Evolutionary conservation across 1,140 invertebrate genomes (phyloP), one percentile per base, ranked within the genome.

Genomic region (Augochlora pura): DNA sequence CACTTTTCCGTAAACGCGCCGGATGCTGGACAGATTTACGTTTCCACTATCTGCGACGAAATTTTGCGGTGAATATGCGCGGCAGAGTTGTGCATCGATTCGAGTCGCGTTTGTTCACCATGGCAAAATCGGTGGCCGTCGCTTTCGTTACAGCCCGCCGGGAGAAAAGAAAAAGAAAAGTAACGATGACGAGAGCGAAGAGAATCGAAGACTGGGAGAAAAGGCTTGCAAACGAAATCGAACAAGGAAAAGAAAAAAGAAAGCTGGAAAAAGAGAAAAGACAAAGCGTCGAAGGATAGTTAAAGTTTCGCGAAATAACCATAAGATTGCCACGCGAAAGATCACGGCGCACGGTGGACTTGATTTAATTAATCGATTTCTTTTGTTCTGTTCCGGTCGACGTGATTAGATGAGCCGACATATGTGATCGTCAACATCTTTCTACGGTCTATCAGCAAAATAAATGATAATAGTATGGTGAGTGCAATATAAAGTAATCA

Each of bases 391-490:
- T 92, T 93, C 87, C 90, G 89, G 89, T 89, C 88, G 87, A 87
- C 88, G 90, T 88, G 83, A 52, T 91, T 90, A 93, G 96, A 96
- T 93, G 94, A 94, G 93, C 95, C 97, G 88, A 97, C 96, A 91
- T 93, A 95, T 94, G 97, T 97, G 89, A 91, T 93, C 91, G 97
- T 99, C 94, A 98, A 99, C 96, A 95, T 98, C 94, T 98, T 96
- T 94, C 96, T 99, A 83, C 96, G 98, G 88, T 98, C 97, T 94
- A 99, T 99, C 95, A 98, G 97, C 95, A 98, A 98, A 97, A 99
- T 99, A 95, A 97, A 98, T 94, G 98, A 99, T 97, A 98, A 98
- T 94, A 98, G 98, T 95, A 99, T 99, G 98, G 97, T 98, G 96
- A 98, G 97, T 98, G 87, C 84, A 91, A 90, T 83, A 85, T 84